Evolutionary conservation across 2,113 vertebrate genomes (phyloP).

Genomic region (Pelvicachromis taeniatus): DNA sequence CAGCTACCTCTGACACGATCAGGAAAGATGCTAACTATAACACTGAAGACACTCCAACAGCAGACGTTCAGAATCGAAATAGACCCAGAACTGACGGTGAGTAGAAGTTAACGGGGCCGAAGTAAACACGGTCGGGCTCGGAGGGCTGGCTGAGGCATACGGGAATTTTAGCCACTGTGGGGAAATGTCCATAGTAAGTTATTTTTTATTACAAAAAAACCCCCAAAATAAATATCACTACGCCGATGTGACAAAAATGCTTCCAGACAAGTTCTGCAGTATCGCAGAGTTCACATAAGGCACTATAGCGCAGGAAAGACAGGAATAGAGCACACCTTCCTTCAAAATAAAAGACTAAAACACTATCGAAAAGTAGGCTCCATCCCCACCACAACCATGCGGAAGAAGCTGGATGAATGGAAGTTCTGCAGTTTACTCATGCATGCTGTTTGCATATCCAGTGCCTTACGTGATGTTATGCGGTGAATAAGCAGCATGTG

Average conservation of each 20-base stretch:
- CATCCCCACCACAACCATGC: background rate
- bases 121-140: constrained; percentile 56
- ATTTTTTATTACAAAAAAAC: background rate
- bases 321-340: background rate
- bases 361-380: background rate
- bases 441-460: background rate
- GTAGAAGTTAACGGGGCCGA: constrained; percentile 51
- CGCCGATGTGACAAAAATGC: background rate
- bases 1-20: background rate
- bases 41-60: constrained; percentile 77
- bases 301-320: background rate
- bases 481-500: fast-evolving
- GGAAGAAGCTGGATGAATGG: background rate
- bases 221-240: background rate
- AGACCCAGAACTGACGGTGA: constrained; percentile 72
- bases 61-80: constrained; percentile 76
- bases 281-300: constrained; percentile 5
- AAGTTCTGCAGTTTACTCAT: background rate
- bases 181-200: background rate
- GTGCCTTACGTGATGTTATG: background rate
- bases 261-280: background rate
- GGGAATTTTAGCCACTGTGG: background rate
- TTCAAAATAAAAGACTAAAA: constrained; percentile 15
- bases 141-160: constrained; percentile 1
- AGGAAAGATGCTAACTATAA: constrained; percentile 71